phyloP scores from a whole-genome alignment of 2,888 invertebrate species.

The Drosophila helvetica region DNA sequence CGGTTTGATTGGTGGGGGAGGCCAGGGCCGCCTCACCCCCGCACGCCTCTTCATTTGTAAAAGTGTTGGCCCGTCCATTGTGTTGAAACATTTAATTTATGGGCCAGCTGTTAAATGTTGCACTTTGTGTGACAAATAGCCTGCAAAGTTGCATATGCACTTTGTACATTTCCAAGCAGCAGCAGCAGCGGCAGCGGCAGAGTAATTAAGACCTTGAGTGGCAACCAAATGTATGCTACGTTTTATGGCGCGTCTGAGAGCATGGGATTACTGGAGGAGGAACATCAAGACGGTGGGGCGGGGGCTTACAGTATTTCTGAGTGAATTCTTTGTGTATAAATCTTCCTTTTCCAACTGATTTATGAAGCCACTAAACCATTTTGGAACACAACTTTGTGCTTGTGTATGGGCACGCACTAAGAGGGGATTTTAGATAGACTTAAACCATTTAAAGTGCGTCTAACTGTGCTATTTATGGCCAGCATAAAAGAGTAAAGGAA shows the following conservation, averaged over 20 bases:
- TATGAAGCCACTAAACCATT: background rate
- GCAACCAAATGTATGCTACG: conserved; percentile 12
- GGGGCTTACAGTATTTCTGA: background rate
- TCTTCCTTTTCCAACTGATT: background rate
- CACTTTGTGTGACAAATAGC: conserved; percentile 69
- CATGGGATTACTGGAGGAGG: background rate
- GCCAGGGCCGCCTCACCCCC: conserved; percentile 2
- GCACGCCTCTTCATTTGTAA: conserved; percentile 67
- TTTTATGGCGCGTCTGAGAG: conserved; percentile 13
- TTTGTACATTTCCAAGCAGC: conserved; percentile 45
- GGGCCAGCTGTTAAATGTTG: conserved; percentile 70
- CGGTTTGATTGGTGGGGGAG: conserved; percentile 24
- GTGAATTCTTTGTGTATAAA: background rate
- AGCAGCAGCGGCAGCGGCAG: conserved; percentile 19
- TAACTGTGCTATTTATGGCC: no score
- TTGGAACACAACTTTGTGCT: background rate
- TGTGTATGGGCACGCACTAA: no score
- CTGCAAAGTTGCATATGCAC: conserved; percentile 62
- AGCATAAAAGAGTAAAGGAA: no score
- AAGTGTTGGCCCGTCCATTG: conserved; percentile 61
- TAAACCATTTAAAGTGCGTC: background rate
- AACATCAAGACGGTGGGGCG: background rate
- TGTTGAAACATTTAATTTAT: conserved; percentile 69
- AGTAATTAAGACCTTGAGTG: conserved; percentile 57
- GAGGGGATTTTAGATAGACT: background rate